phyloP scores from a whole-genome alignment of 2,888 invertebrate species.

The Acleris laterana region DNA sequence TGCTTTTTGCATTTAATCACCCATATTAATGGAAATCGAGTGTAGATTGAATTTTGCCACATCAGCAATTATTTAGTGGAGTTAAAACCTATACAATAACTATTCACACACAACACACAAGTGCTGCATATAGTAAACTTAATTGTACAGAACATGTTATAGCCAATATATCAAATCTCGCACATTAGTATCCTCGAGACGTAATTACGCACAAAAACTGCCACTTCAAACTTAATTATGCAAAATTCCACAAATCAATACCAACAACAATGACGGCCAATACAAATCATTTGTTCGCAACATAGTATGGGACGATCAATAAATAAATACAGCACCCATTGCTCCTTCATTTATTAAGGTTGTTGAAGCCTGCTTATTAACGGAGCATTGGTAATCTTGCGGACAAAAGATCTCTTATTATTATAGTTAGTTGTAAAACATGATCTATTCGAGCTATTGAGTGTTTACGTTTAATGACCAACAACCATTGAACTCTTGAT shows the following conservation, averaged over 20 bases:
- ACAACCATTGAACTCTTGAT: constrained; percentile 62
- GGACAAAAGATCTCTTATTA: constrained; percentile 22
- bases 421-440: constrained; percentile 34
- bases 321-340: constrained; percentile 25
- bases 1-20: too few relatives aligned
- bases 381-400: constrained; percentile 35
- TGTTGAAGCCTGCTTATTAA: constrained; percentile 25
- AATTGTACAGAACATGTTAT: constrained; percentile 64
- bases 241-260: constrained; percentile 74
- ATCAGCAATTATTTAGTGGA: too few relatives aligned
- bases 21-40: too few relatives aligned
- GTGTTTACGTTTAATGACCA: constrained; percentile 46
- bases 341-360: constrained; percentile 32
- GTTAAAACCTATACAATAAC: constrained; percentile 10
- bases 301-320: constrained; percentile 27
- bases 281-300: constrained; percentile 30
- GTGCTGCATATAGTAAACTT: constrained; percentile 37
- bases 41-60: too few relatives aligned
- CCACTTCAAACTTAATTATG: constrained; percentile 76
- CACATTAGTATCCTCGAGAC: constrained; percentile 58
- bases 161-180: constrained; percentile 64
- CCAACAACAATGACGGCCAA: constrained; percentile 50
- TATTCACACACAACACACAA: constrained; percentile 19
- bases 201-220: constrained; percentile 72
- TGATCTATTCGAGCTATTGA: constrained; percentile 41